phyloP scores from a whole-genome alignment of 2,113 vertebrate genomes.

The Hypocryptadius cinnamomeus region DNA sequence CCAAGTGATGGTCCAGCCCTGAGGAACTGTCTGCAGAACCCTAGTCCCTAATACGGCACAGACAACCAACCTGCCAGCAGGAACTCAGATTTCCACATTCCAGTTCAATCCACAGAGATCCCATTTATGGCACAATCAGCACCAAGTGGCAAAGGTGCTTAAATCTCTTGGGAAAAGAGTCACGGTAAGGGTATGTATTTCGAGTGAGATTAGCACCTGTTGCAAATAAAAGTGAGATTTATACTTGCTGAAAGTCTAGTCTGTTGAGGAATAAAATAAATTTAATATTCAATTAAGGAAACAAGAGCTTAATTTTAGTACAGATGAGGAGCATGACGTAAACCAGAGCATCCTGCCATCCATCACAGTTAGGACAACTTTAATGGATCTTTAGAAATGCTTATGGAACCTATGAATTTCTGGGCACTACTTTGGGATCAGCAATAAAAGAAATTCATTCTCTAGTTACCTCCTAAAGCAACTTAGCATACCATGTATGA shows the following conservation, averaged over 20 bases:
- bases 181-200: not conserved
- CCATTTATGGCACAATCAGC: not conserved
- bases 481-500: not conserved
- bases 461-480: slow-evolving; percentile 35
- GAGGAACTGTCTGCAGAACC: not conserved
- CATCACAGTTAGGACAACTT: not conserved
- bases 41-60: not conserved
- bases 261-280: not conserved
- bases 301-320: slow-evolving; percentile 13
- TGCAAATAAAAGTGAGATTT: not conserved
- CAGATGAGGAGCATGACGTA: not conserved
- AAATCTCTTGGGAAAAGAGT: not conserved
- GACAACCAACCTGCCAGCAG: not conserved
- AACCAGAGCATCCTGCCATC: not conserved
- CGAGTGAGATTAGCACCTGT: not conserved
- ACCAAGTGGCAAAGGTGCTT: not conserved
- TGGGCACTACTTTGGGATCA: slow-evolving; percentile 1
- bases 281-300: slow-evolving; percentile 19
- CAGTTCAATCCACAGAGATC: not conserved
- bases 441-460: slow-evolving; percentile 37
- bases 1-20: not conserved
- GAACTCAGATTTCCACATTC: not conserved
- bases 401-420: slow-evolving; percentile 29
- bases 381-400: slow-evolving; percentile 29
- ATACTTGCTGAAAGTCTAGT: not conserved